Percentiles rank a stretch among this genome's conserved stretches.
phyloP scores from a whole-genome alignment of 1,140 invertebrate species.

The Venturia canescens region DNA sequence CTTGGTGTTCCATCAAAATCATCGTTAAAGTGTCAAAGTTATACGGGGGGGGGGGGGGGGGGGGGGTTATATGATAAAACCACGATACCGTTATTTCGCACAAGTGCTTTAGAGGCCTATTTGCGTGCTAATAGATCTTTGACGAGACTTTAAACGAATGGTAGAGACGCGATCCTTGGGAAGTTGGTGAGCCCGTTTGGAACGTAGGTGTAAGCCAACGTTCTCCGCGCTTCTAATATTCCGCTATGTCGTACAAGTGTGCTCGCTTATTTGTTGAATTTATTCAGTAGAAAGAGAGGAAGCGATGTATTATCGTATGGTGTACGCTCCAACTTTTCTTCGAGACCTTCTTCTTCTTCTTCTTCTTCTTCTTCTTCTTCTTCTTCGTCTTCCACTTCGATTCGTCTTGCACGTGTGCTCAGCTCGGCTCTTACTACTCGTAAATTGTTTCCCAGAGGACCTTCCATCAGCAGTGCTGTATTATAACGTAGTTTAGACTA shows the following conservation, averaged over 20 bases:
- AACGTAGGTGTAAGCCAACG: slow-evolving; percentile 6
- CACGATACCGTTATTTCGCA: slow-evolving; percentile 8
- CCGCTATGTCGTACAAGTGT: not conserved
- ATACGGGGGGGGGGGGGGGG: no score
- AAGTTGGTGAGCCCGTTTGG: not conserved
- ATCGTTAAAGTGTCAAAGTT: slow-evolving; percentile 1
- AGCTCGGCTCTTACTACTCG: slow-evolving; percentile 18
- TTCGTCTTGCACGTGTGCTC: slow-evolving; percentile 48
- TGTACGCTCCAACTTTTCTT: not conserved
- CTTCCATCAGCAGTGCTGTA: slow-evolving; percentile 20
- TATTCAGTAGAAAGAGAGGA: not conserved
- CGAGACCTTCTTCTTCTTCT: slow-evolving; percentile 24
- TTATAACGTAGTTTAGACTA: slow-evolving; percentile 12
- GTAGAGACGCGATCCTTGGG: slow-evolving; percentile 22
- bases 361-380: slow-evolving; percentile 31
- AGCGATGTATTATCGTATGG: not conserved
- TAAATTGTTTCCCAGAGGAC: slow-evolving; percentile 48
- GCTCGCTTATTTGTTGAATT: slow-evolving; percentile 11
- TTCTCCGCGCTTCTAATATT: not conserved
- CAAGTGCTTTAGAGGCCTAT: slow-evolving; percentile 27
- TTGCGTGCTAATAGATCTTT: slow-evolving; percentile 49
- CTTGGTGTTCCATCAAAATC: not conserved
- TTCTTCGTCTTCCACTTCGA: slow-evolving; percentile 32
- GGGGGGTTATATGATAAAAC: not conserved
- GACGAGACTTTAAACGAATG: slow-evolving; percentile 51